Evolutionary conservation across 2,888 invertebrate species (phyloP).

Genomic region (Aporophyla nigra): DNA sequence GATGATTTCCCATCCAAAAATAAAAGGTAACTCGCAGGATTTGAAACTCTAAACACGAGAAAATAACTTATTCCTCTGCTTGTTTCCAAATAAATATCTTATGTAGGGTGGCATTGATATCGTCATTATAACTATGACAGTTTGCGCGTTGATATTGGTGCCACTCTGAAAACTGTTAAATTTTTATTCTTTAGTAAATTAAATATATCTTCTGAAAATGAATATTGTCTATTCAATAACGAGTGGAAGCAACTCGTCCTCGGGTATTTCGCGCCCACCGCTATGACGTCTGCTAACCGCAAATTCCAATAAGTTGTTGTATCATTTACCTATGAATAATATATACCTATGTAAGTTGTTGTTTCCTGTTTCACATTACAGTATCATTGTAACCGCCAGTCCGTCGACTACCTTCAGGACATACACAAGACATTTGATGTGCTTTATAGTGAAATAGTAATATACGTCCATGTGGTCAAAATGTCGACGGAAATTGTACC

Average conservation of each 20-base stretch:
- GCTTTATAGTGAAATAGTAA: constrained; percentile 47
- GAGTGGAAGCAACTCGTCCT: constrained; percentile 34
- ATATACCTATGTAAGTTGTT: constrained; percentile 68
- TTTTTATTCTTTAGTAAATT: neutral
- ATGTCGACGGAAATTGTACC: constrained; percentile 73
- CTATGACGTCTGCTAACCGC: constrained; percentile 82
- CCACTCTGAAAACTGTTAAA: neutral
- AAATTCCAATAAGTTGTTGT: constrained; percentile 79
- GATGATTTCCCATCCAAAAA: too few species aligned
- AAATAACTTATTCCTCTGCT: constrained; percentile 41
- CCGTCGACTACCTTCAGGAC: constrained; percentile 65
- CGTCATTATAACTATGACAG: too few species aligned
- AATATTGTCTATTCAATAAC: constrained; percentile 25
- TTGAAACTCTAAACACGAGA: constrained; percentile 65
- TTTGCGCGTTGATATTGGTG: too few species aligned
- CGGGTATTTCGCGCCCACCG: constrained; percentile 74
- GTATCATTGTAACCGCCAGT: constrained; percentile 68
- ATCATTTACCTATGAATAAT: constrained; percentile 81
- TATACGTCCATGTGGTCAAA: constrained; percentile 70
- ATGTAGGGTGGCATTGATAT: too few species aligned
- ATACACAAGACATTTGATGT: constrained; percentile 39
- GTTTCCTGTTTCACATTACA: constrained; percentile 80
- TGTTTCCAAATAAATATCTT: constrained; percentile 41
- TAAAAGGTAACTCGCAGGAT: constrained; percentile 61
- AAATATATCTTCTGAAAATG: constrained; percentile 22